A percentile compares a stretch with the other conserved stretches of the same genome.
Evolutionary conservation across 2,113 vertebrate species (phyloP).

Genomic region (Phasianus colchicus): DNA sequence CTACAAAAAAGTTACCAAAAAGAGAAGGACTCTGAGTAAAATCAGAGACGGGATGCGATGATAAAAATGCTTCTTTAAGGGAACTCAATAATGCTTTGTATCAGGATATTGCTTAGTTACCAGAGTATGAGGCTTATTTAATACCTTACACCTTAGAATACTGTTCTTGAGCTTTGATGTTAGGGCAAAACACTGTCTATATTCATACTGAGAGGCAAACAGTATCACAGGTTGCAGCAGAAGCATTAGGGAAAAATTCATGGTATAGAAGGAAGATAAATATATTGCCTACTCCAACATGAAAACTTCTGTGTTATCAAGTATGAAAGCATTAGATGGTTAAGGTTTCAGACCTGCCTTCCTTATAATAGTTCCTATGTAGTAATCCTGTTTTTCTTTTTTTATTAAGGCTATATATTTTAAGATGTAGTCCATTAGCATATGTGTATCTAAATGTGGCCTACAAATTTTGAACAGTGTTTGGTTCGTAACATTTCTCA

Average conservation of each 20-base stretch:
- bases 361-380: background rate
- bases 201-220: background rate
- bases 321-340: background rate
- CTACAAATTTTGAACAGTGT: background rate
- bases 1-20: background rate
- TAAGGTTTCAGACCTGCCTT: background rate
- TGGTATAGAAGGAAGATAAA: background rate
- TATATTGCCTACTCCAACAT: background rate
- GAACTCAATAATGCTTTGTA: background rate
- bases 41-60: background rate
- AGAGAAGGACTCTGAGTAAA: background rate
- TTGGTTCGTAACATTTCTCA: background rate
- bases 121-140: background rate
- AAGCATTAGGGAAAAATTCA: background rate
- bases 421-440: background rate
- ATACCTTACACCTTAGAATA: background rate
- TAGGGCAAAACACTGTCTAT: background rate
- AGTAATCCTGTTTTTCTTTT: background rate
- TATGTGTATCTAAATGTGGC: background rate
- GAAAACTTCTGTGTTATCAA: background rate
- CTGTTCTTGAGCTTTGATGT: background rate
- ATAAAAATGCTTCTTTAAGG: background rate
- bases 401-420: background rate
- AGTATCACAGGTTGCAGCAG: background rate
- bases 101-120: background rate